Base-by-base conservation (phyloP, 92 coral and sea anemone genomes). In the Galaxea fascicularis region DNA sequence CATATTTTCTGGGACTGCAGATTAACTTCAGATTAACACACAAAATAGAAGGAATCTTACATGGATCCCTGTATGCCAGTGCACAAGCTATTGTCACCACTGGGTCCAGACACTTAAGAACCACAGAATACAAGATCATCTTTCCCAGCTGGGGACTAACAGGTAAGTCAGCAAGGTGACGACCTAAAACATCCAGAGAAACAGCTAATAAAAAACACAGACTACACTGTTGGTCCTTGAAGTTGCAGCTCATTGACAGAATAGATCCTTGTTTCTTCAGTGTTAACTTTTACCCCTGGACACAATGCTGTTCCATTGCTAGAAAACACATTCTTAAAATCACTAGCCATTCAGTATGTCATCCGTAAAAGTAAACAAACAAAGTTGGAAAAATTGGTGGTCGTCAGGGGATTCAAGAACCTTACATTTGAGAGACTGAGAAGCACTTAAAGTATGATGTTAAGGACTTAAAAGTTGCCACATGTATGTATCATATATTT, bases 131-230 rank as follows among this genome's bases (percentile, higher is more conserved):
- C 68, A 96, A 70, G 21, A 96, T 89, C 99, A 96, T 96, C 90
- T 96, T 96, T 22, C 97, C 99, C 66, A 96, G 89, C 30, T 98
- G 98, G 20, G 99, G 99, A 76, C 90, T 98, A 26, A 96, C 88
- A 25, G 99, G 98, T 8, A 96, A 77, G 87, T 96, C 99, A 17
- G 94, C 99, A 59, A 96, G 91, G 67, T 93, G 99, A 46, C 95
- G 99, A 80, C 99, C 99, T 96, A 24, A 7, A 71, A 18, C n/a
- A 24, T 18, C 45, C 24, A 62, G 4, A 62, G 22, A 10, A 24
- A 9, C 5, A 17, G 17, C 18, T 0, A 57, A 57, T 17, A 17
- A n/a, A 0, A 10, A 17, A 57, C 54, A 10, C 54, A 49, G 17
- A 49, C 4, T 49, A 15, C 54, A 56, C 24, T 56, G 17, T 3